A percentile compares a stretch with the other conserved stretches of the same genome.
phyloP scores from a whole-genome alignment of 1,140 invertebrate genomes.

The Sitodiplosis mosellana region DNA sequence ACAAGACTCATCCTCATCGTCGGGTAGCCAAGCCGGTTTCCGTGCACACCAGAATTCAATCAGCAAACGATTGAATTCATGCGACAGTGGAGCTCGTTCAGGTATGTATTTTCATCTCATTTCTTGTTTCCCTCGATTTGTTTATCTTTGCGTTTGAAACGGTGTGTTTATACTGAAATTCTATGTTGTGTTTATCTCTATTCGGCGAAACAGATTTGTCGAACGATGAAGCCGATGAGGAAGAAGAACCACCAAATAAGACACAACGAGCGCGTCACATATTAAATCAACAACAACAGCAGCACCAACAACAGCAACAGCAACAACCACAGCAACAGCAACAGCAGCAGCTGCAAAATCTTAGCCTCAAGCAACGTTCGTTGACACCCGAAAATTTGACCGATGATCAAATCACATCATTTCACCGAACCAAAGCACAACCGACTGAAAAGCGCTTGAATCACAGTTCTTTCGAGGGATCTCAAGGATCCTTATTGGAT shows the following conservation, averaged over 20 bases:
- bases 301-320: no score
- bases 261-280: not conserved
- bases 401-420: not conserved
- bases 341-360: not conserved
- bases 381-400: conserved; percentile 17
- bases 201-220: conserved; percentile 17
- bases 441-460: conserved; percentile 21
- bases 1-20: not conserved
- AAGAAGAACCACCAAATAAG: conserved; percentile 8
- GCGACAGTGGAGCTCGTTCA: conserved; percentile 23
- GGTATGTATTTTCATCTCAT: conserved; percentile 9
- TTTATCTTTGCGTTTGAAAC: no score
- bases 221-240: conserved; percentile 22
- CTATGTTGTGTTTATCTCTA: not conserved
- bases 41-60: conserved; percentile 8
- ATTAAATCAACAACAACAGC: not conserved
- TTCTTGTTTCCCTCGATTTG: no score
- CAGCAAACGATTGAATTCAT: conserved; percentile 22
- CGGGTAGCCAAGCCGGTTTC: not conserved
- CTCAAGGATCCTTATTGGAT: conserved; percentile 16
- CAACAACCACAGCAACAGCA: not conserved
- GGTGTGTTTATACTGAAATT: no score
- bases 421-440: conserved; percentile 10
- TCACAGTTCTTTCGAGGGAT: conserved; percentile 10
- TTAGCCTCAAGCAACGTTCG: conserved; percentile 14